A percentile compares a stretch with the other conserved stretches of the same genome.
Conservation (phyloP, 1,140 invertebrate species). For the Cheumatopsyche charites region DNA sequence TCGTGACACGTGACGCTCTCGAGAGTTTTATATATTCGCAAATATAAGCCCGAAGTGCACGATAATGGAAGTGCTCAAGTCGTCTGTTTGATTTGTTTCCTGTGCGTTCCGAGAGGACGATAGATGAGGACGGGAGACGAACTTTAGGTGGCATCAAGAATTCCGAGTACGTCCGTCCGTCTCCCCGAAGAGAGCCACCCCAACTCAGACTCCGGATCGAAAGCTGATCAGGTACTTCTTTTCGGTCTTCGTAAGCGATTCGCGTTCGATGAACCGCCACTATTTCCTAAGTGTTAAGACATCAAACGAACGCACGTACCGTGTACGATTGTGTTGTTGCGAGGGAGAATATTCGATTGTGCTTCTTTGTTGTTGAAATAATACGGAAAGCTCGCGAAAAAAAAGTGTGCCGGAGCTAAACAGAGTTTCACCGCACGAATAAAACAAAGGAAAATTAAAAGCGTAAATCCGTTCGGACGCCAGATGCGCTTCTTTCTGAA, state of each 20-base stretch:
- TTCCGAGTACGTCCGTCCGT: slow-evolving; percentile 31
- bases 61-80: slow-evolving; percentile 15
- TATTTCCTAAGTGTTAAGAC: neutral
- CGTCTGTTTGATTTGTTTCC: slow-evolving; percentile 38
- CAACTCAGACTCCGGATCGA: slow-evolving; percentile 15
- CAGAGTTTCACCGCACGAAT: slow-evolving; percentile 7
- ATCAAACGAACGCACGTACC: neutral
- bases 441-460: slow-evolving; percentile 41
- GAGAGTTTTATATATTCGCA: neutral
- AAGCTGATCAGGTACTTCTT: slow-evolving; percentile 35
- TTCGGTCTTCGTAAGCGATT: slow-evolving; percentile 27
- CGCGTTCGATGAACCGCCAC: slow-evolving; percentile 11
- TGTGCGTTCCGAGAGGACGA: slow-evolving; percentile 12
- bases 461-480: slow-evolving; percentile 39
- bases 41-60: slow-evolving; percentile 1
- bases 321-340: neutral
- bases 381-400: neutral
- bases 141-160: slow-evolving; percentile 36
- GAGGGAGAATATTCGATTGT: neutral
- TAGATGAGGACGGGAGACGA: slow-evolving; percentile 31
- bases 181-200: neutral
- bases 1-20: neutral
- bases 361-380: neutral
- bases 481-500: slow-evolving; percentile 38
- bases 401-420: neutral